Evolutionary conservation across 2,113 vertebrate species (phyloP).

Genomic region (Mixornis gularis): DNA sequence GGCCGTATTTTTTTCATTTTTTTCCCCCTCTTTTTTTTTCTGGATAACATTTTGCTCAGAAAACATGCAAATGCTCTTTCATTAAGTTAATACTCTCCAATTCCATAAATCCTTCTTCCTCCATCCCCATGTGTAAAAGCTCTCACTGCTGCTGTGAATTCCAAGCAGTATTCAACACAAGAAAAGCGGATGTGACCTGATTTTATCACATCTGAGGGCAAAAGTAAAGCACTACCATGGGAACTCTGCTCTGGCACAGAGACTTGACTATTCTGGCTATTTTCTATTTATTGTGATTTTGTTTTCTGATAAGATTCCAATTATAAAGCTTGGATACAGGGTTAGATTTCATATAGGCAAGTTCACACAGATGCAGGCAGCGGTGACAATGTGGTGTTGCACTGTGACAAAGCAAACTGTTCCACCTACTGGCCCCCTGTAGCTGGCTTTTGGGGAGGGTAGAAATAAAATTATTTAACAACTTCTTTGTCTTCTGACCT

Average conservation of each 20-base stretch:
- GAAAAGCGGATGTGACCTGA: neutral
- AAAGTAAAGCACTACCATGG: neutral
- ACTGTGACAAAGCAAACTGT: neutral
- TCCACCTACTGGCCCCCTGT: too few species aligned
- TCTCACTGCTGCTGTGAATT: slow-evolving; percentile 11
- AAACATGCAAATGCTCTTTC: slow-evolving; percentile 64
- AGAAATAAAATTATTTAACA: neutral
- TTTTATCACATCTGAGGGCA: slow-evolving; percentile 9
- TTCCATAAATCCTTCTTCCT: slow-evolving; percentile 42
- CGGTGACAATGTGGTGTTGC: neutral
- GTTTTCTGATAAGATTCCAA: neutral
- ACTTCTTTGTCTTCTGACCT: neutral
- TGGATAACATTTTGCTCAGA: slow-evolving; percentile 5
- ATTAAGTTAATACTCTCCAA: slow-evolving; percentile 46
- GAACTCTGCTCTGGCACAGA: neutral
- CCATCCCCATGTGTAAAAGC: slow-evolving; percentile 20
- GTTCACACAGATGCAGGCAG: neutral
- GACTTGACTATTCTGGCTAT: neutral
- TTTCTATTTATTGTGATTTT: neutral
- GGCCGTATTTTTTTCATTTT: neutral
- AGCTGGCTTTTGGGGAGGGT: neutral
- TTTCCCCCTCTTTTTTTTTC: neutral
- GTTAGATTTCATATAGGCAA: neutral
- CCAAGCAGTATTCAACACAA: slow-evolving; percentile 25
- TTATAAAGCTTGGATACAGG: neutral